Conservation (phyloP, 2,888 invertebrate genomes). For the Yponomeuta plumbellus region DNA sequence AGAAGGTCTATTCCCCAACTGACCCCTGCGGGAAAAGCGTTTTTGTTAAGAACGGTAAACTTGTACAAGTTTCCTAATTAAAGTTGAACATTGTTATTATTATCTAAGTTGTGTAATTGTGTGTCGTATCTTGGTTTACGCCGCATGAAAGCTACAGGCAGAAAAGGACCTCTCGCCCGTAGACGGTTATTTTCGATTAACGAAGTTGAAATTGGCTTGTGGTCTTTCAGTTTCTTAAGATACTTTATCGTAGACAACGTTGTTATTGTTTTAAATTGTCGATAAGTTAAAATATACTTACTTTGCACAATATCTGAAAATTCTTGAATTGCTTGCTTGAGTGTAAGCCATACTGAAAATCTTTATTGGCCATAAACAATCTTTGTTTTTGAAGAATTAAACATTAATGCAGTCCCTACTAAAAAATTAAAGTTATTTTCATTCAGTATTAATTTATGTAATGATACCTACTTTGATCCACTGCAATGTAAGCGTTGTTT, state of each 20-base stretch:
- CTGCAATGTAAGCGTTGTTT: too few species aligned
- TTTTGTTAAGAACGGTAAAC: not conserved
- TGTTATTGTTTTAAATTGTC: not conserved
- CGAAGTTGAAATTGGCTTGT: conserved; percentile 10
- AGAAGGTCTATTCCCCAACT: not conserved
- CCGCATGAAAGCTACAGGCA: not conserved
- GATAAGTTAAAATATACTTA: not conserved
- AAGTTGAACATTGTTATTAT: conserved; percentile 14
- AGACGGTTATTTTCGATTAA: not conserved
- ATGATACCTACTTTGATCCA: too few species aligned
- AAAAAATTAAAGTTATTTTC: too few species aligned
- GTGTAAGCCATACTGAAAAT: too few species aligned
- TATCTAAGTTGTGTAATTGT: conserved; percentile 11
- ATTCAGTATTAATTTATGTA: too few species aligned
- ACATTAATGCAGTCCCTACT: too few species aligned
- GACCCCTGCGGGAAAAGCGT: not conserved
- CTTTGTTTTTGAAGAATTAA: too few species aligned
- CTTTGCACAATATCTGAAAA: not conserved
- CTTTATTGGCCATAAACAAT: too few species aligned
- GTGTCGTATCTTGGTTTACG: not conserved
- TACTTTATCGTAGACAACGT: not conserved
- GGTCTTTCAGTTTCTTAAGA: not conserved
- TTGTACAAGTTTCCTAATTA: conserved; percentile 10
- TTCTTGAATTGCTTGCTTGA: too few species aligned
- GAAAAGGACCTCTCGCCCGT: not conserved